Evolutionary conservation across 1,140 invertebrate species (phyloP).

Genomic region (Araneus ventricosus): DNA sequence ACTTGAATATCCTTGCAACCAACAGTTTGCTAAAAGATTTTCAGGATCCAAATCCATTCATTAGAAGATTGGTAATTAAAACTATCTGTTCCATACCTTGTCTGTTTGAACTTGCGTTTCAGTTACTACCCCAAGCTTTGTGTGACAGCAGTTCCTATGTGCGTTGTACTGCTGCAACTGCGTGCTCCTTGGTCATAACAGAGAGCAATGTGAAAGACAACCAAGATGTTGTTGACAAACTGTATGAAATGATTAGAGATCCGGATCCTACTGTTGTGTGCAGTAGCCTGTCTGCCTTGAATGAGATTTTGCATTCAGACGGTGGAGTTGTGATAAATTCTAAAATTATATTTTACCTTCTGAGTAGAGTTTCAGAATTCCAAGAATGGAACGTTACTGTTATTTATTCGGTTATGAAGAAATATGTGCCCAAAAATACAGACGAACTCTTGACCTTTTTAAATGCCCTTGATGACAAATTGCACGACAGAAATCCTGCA

Average conservation of each 20-base stretch:
- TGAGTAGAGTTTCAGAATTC: conserved; percentile 61
- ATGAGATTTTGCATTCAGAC: conserved; percentile 60
- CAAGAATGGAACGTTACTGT: conserved; percentile 58
- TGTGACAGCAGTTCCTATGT: conserved; percentile 52
- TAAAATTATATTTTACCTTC: conserved; percentile 49
- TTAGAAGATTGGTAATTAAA: conserved; percentile 61
- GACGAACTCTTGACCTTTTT: conserved; percentile 52
- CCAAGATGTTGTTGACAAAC: conserved; percentile 53
- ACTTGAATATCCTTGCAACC: conserved; percentile 66
- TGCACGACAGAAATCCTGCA: conserved; percentile 25
- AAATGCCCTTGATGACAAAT: conserved; percentile 64
- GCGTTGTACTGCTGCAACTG: conserved; percentile 45
- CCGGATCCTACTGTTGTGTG: conserved; percentile 60
- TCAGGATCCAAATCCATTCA: conserved; percentile 69
- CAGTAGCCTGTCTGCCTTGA: conserved; percentile 23
- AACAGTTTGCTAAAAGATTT: conserved; percentile 69
- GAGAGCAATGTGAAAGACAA: conserved; percentile 19
- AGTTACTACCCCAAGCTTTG: conserved; percentile 51
- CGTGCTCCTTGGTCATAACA: conserved; percentile 34
- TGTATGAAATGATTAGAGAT: conserved; percentile 69
- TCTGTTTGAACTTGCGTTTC: conserved; percentile 48
- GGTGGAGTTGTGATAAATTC: conserved; percentile 66
- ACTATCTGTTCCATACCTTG: conserved; percentile 48
- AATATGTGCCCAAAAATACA: conserved; percentile 47
- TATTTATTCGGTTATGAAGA: conserved; percentile 48